These are phyloP conservation scores for Cyprinus carpio DNA, from an alignment of 2,113 vertebrate genomes.

Conservation along the genomic window DNA sequence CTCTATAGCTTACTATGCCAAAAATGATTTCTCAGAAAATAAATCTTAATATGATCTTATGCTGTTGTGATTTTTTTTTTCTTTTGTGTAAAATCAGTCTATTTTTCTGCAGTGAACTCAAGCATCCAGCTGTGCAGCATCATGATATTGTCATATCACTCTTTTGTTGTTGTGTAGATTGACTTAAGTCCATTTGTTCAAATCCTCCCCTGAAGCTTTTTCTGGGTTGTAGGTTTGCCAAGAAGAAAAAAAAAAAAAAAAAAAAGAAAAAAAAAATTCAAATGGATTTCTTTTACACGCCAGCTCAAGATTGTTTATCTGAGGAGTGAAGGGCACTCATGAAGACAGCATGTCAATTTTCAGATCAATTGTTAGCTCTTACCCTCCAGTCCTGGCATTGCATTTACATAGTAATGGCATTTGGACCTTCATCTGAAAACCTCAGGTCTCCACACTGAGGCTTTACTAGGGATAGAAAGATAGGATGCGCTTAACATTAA, in stretches of 20 bases:
- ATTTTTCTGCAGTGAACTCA: neutral
- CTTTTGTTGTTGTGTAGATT: neutral
- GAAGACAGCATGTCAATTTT: slow-evolving; percentile 77
- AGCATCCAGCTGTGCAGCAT: neutral
- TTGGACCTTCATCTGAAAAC: slow-evolving; percentile 64
- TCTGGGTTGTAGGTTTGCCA: slow-evolving; percentile 21
- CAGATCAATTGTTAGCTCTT: slow-evolving; percentile 75
- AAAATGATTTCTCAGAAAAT: neutral
- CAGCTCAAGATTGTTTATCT: slow-evolving; percentile 56
- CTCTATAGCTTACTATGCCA: neutral
- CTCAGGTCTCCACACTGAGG: slow-evolving; percentile 50
- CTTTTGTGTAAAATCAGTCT: neutral
- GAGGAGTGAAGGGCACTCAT: slow-evolving; percentile 56
- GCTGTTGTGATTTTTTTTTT: neutral
- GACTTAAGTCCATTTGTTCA: slow-evolving; percentile 9
- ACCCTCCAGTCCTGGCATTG: slow-evolving; percentile 72
- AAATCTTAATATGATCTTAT: neutral
- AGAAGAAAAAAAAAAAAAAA: slow-evolving; percentile 6
- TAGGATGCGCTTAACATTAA: slow-evolving; percentile 1
- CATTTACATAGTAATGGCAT: slow-evolving; percentile 78
- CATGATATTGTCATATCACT: neutral
- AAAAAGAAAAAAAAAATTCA: slow-evolving; percentile 9
- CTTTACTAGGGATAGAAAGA: slow-evolving; percentile 50
- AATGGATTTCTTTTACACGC: slow-evolving; percentile 42
- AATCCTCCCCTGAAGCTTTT: slow-evolving; percentile 30